Conservation (phyloP, 2,888 invertebrate species). For the Spilarctia lutea region DNA sequence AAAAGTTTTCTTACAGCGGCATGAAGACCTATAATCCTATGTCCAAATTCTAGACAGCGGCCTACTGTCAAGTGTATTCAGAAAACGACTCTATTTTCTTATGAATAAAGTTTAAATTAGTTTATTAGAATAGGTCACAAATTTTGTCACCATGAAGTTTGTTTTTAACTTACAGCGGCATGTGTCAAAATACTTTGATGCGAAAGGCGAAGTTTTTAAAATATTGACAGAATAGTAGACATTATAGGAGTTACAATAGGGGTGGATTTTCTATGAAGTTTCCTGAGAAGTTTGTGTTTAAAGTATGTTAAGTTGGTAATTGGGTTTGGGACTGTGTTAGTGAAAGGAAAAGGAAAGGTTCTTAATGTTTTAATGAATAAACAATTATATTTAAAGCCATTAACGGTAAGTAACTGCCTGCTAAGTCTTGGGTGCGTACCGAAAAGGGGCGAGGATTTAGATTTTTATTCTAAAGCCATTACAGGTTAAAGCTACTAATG, state of each 20-base stretch:
- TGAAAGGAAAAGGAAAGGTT: constrained; percentile 2
- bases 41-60: neutral
- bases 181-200: neutral
- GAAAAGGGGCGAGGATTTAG: neutral
- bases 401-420: neutral
- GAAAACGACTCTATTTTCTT: neutral
- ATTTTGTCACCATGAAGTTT: neutral
- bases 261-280: constrained; percentile 3
- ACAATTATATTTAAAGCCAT: constrained; percentile 2
- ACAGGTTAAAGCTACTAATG: neutral
- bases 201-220: neutral
- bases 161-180: neutral
- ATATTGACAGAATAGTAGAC: neutral
- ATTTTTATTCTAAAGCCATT: constrained; percentile 1
- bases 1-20: neutral
- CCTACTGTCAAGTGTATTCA: neutral
- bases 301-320: constrained; percentile 6
- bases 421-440: neutral
- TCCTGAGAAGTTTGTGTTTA: neutral
- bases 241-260: neutral
- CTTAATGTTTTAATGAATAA: constrained; percentile 22
- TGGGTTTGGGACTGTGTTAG: neutral
- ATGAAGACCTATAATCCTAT: neutral
- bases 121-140: neutral
- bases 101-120: neutral